Evolutionary conservation across 2,888 invertebrate species (phyloP), one percentile per base, ranked within the genome.

Genomic region (Tenthredo livida): DNA sequence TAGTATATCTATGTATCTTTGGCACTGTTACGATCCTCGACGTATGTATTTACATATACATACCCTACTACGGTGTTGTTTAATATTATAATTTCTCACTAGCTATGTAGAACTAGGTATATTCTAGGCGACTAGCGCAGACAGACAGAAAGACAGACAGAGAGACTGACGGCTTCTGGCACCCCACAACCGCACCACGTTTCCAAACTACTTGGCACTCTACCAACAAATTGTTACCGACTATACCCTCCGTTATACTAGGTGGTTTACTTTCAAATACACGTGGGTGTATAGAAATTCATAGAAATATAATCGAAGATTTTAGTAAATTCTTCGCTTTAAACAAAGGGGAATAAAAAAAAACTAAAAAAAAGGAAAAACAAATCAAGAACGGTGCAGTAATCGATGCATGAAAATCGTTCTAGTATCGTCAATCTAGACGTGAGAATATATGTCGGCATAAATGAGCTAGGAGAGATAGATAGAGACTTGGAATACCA

Each of bases 81-180:
- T 77, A 47, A 77, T 77, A 77, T 77, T 77, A 77, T 77, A 77
- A 77, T 50, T 77, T 77, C 50, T 77, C 77, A 47, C 25, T 21
- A 10, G 73, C 43, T 43, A 17, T 47, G 47, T 47, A 43, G n/a
- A 37, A 40, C 54, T 54, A n/a, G n/a, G n/a, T n/a, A 0, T 67
- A 67, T 10, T n/a, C 9, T 43, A 43, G 12, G 40, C 43, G 73
- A 43, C 43, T 67, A 37, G 7, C n/a, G 12, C 25, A 25, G 25
- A 50, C 73, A 43, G 29, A 77, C 75, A 47, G 29, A 77, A 29
- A 25, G 50, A 77, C 75, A 75, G 75, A 75, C 77, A 12, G 25
- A 75, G 40, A 75, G 33, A n/a, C 67, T 43, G 21, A 25, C 15
- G 50, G 50, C 0, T 54, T 50, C 50, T 50, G 77, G 50, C 77